Percentiles rank a stretch among this genome's conserved stretches.
phyloP scores from a whole-genome alignment of 2,797 vertebrate species.

The Chelmon rostratus region DNA sequence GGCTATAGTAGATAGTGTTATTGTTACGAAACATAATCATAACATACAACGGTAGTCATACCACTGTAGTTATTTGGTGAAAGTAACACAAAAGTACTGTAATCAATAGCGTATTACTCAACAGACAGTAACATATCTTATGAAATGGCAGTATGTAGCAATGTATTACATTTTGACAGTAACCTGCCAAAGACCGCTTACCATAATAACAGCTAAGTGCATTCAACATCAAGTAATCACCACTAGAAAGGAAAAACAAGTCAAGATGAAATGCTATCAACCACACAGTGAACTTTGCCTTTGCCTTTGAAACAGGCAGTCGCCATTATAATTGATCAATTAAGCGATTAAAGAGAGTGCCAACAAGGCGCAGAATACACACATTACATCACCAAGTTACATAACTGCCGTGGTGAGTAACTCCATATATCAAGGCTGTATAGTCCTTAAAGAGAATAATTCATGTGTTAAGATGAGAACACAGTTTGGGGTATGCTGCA shows the following conservation, averaged over 20 bases:
- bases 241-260: slow-evolving; percentile 18
- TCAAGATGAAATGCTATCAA: slow-evolving; percentile 17
- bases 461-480: neutral
- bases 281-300: slow-evolving; percentile 25
- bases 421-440: neutral
- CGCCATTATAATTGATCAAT: slow-evolving; percentile 30
- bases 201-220: neutral
- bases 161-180: no score
- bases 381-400: slow-evolving; percentile 36
- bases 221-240: neutral
- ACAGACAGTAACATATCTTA: no score
- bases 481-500: neutral
- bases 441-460: neutral
- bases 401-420: slow-evolving; percentile 15
- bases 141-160: no score
- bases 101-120: no score
- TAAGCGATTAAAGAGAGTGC: slow-evolving; percentile 45
- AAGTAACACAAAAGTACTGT: no score
- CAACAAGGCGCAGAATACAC: slow-evolving; percentile 25
- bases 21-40: no score
- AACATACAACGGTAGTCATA: no score
- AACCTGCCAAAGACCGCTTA: no score
- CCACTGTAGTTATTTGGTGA: no score
- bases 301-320: slow-evolving; percentile 32
- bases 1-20: no score